Percentiles rank a stretch among this genome's conserved stretches.
Conservation (phyloP, 2,888 invertebrate species). For the Eretmocerus hayati region DNA sequence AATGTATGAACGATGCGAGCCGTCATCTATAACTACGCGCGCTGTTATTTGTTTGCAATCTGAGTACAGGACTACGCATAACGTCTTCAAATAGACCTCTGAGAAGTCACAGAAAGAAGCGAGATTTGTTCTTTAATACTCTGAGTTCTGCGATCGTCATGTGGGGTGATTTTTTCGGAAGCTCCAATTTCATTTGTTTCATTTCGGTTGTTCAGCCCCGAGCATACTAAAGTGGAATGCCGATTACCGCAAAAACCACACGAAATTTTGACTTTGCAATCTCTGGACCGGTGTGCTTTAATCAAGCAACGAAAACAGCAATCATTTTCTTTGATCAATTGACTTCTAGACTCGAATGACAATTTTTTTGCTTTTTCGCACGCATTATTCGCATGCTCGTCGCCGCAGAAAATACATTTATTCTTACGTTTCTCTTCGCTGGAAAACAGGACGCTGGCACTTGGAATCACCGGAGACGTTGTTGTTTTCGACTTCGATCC, state of each 20-base stretch:
- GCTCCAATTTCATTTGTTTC: too few relatives aligned
- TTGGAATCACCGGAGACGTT: background rate
- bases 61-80: conserved; percentile 7
- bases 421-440: background rate
- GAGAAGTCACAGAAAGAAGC: background rate
- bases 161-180: too few relatives aligned
- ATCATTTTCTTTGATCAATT: background rate
- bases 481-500: too few relatives aligned
- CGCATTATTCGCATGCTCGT: background rate
- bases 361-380: background rate
- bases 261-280: background rate
- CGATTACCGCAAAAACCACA: background rate
- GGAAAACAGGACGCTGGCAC: background rate
- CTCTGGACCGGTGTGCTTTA: background rate
- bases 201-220: too few relatives aligned
- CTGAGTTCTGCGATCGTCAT: too few relatives aligned
- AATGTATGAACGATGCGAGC: conserved; percentile 25
- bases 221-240: background rate
- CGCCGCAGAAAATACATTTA: background rate
- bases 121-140: too few relatives aligned
- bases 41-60: conserved; percentile 3
- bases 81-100: conserved; percentile 1
- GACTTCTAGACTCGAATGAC: too few relatives aligned
- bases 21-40: conserved; percentile 23
- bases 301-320: background rate